phyloP scores from a whole-genome alignment of 2,113 vertebrate species.

The Ailuropoda melanoleuca region DNA sequence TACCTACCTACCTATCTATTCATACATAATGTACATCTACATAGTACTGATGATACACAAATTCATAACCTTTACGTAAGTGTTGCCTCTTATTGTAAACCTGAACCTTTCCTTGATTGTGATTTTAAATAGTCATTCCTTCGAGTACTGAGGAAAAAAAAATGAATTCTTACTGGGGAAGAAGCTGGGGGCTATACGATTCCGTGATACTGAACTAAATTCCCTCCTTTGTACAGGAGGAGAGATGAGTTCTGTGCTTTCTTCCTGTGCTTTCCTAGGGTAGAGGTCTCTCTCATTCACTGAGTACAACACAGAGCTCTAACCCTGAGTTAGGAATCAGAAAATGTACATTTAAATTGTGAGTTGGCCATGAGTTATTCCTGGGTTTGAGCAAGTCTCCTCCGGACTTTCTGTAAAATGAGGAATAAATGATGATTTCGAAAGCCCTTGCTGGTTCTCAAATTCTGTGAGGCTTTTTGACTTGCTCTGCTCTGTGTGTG shows the following conservation, averaged over 20 bases:
- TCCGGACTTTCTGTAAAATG: not conserved
- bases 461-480: not conserved
- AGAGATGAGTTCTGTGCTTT: not conserved
- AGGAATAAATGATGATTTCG: not conserved
- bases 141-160: not conserved
- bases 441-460: not conserved
- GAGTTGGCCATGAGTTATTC: not conserved
- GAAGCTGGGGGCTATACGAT: not conserved
- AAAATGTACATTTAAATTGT: not conserved
- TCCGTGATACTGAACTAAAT: not conserved
- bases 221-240: not conserved
- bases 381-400: not conserved
- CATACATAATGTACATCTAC: not conserved
- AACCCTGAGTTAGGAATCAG: not conserved
- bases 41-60: not conserved
- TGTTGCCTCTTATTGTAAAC: not conserved
- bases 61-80: not conserved
- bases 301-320: not conserved
- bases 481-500: not conserved
- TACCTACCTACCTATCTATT: not conserved
- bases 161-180: not conserved
- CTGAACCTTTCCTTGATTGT: not conserved
- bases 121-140: not conserved
- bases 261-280: not conserved
- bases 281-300: not conserved